Base-by-base conservation (phyloP, 2,888 invertebrate genomes). In the Notodonta ziczac region DNA sequence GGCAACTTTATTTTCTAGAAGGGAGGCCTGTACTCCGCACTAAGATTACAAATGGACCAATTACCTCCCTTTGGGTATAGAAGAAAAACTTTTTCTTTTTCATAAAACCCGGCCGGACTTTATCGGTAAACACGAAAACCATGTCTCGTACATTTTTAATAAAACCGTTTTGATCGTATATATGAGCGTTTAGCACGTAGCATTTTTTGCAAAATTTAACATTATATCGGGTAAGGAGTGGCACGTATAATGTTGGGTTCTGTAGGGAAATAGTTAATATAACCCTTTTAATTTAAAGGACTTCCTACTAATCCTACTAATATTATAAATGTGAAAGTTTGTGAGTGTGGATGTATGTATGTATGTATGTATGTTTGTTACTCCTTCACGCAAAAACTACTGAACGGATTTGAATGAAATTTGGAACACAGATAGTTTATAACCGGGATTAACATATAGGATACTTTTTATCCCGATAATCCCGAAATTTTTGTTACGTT, bases 71-170 rank as follows among this genome's bases (percentile, higher is more conserved):
- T 44, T 8, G 35, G n/a, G 39, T 54, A 39, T 54, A 39, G 50
- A 40, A 24, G 40, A 10, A 55, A 53, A 48, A 48, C 13, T 54
- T 55, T 52, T 55, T 14, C 10, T 5, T 12, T 32, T 56, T 50
- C 16, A 39, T 58, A 32, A 40, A 60, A 58, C 13, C 39, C 6
- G 24, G 24, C 10, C 24, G 12, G 56, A 55, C 48, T 70, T 64
- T 61, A 65, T 51, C 62, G 60, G 61, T 35, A 59, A 65, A 69
- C 60, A 62, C 58, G n/a, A 66, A 65, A 63, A 60, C 60, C 66
- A 57, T 74, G 76, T 69, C 60, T 58, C 53, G 63, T 77, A 61
- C 63, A 74, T 76, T 61, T 66, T 61, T 67, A 61, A 76, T 64
- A 44, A 53, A 61, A 53, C 32, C 61, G 54, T 54, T 64, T 67